phyloP scores from a whole-genome alignment of 37 sponge, comb jelly and placozoan species.

The Chondrilla cf. caribensis region DNA sequence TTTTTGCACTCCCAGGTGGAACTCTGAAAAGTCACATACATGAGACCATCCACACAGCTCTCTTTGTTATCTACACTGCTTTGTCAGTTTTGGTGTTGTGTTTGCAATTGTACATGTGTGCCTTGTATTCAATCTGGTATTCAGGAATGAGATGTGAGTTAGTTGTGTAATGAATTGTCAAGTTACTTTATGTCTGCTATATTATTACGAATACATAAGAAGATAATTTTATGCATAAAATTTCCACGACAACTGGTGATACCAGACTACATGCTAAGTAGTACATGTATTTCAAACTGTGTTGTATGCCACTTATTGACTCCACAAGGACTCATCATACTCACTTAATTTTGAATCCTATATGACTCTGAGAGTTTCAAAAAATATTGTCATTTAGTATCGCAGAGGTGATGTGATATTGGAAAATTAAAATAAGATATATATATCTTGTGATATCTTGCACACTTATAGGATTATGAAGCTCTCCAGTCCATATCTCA shows the following conservation, averaged over 20 bases:
- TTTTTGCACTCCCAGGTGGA: background rate
- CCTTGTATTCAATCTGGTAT: constrained; percentile 39
- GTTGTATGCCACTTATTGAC: no score
- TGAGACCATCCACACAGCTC: constrained; percentile 14
- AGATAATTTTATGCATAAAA: background rate
- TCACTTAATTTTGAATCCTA: no score
- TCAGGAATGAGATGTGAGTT: constrained; percentile 50
- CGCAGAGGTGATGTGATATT: no score
- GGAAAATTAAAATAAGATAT: no score
- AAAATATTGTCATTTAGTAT: no score
- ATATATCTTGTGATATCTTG: no score
- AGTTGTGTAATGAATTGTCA: no score
- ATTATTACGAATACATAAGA: no score
- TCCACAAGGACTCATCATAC: no score
- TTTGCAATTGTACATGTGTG: constrained; percentile 44
- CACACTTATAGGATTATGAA: constrained; percentile 44
- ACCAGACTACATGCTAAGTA: background rate
- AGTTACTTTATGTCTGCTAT: no score
- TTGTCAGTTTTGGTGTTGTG: constrained; percentile 39
- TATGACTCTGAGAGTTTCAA: no score
- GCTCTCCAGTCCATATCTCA: constrained; percentile 66
- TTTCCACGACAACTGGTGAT: background rate
- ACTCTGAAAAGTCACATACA: constrained; percentile 32
- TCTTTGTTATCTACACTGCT: constrained; percentile 49
- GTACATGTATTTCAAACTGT: no score